These are phyloP conservation scores for Glossophaga mutica DNA, from an alignment of 2,797 vertebrate species.

Conservation along the genomic window DNA sequence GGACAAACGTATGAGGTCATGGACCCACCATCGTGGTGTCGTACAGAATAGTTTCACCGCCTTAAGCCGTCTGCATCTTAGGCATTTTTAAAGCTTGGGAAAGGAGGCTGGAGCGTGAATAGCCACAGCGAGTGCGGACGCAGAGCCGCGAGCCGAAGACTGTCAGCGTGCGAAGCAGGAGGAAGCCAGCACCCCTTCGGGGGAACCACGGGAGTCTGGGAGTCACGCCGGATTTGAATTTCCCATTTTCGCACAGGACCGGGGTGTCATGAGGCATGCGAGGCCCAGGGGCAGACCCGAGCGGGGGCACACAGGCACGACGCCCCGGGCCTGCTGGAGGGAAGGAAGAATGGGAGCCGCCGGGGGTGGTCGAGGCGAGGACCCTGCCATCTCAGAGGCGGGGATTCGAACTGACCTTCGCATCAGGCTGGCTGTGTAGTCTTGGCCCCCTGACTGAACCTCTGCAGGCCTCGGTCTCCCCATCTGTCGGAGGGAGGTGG, in stretches of 20 bases:
- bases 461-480: neutral
- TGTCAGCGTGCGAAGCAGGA: neutral
- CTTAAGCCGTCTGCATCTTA: neutral
- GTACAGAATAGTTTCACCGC: neutral
- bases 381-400: too few species aligned
- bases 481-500: neutral
- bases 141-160: neutral
- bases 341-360: accelerated
- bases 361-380: neutral
- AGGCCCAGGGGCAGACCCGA: neutral
- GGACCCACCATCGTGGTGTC: neutral
- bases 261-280: neutral
- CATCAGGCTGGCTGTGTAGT: neutral
- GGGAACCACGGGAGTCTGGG: neutral
- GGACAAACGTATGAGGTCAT: neutral
- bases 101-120: neutral
- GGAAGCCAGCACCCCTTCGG: neutral
- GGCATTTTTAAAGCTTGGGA: neutral
- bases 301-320: too few species aligned
- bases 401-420: neutral
- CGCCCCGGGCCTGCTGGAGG: neutral
- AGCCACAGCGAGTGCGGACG: neutral
- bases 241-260: neutral
- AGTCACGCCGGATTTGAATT: neutral
- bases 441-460: neutral